These are phyloP conservation scores for Coenonympha arcania DNA, from an alignment of 2,888 invertebrate species.

Conservation along the genomic window DNA sequence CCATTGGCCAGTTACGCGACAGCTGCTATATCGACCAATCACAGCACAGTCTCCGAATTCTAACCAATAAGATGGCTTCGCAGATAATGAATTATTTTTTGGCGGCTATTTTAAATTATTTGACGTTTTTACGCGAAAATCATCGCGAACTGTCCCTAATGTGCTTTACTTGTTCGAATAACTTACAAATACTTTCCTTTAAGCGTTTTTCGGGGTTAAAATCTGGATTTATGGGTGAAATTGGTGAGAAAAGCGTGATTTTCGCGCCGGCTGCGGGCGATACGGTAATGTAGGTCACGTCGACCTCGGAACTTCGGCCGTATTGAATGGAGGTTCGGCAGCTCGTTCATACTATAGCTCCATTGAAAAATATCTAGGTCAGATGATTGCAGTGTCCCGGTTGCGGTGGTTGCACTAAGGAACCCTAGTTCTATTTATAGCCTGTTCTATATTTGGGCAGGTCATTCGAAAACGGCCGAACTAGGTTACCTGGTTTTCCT, in stretches of 20 bases:
- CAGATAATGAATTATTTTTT: slow-evolving; percentile 29
- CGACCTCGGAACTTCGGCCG: slow-evolving; percentile 59
- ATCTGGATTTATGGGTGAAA: background rate
- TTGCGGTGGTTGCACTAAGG: slow-evolving; percentile 57
- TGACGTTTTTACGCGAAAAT: slow-evolving; percentile 29
- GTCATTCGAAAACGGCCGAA: slow-evolving; percentile 66
- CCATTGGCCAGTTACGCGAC: slow-evolving; percentile 43
- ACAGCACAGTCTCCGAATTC: slow-evolving; percentile 31
- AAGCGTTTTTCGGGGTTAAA: background rate
- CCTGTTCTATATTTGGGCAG: slow-evolving; percentile 69
- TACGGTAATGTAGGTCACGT: slow-evolving; percentile 51
- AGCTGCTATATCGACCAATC: slow-evolving; percentile 45
- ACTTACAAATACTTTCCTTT: background rate
- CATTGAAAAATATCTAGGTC: slow-evolving; percentile 74
- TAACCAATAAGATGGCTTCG: slow-evolving; percentile 44
- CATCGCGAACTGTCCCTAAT: slow-evolving; percentile 14
- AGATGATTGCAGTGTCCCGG: slow-evolving; percentile 69
- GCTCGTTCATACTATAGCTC: slow-evolving; percentile 66
- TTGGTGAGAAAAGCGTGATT: slow-evolving; percentile 7
- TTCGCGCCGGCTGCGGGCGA: slow-evolving; percentile 21
- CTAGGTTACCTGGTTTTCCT: slow-evolving; percentile 71
- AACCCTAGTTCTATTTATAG: slow-evolving; percentile 63
- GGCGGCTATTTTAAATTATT: slow-evolving; percentile 50
- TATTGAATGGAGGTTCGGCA: slow-evolving; percentile 67
- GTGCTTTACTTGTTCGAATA: background rate